These are phyloP conservation scores for Melinopterus prodromus DNA, from an alignment of 2,888 invertebrate genomes.

Conservation along the genomic window DNA sequence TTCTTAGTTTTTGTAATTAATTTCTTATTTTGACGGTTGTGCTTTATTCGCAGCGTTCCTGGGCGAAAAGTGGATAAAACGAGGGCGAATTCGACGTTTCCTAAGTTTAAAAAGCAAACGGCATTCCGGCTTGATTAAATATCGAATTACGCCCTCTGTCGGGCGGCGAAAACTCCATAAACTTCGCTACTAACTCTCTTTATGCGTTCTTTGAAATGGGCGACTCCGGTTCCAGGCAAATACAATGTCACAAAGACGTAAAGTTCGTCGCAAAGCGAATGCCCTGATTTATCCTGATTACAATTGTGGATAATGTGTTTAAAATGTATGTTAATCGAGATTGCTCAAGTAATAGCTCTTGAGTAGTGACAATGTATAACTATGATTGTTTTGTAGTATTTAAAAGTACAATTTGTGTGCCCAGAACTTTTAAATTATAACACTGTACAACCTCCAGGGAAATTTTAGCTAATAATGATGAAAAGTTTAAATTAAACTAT, in stretches of 20 bases:
- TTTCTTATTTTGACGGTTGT: too few relatives aligned
- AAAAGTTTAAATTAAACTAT: too few relatives aligned
- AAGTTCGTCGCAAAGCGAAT: not conserved
- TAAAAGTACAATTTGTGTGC: not conserved
- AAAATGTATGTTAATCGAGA: not conserved
- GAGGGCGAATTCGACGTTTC: not conserved
- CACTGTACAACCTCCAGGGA: too few relatives aligned
- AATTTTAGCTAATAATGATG: too few relatives aligned
- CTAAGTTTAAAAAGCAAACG: not conserved
- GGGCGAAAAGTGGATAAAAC: not conserved
- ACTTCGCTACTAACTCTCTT: not conserved
- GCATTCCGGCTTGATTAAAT: conserved; percentile 4
- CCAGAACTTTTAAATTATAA: too few relatives aligned
- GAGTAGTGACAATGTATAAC: not conserved
- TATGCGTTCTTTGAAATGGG: not conserved
- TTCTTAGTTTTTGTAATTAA: too few relatives aligned
- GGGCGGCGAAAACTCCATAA: not conserved
- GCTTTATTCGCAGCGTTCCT: not conserved
- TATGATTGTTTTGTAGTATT: not conserved
- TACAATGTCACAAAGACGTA: conserved; percentile 4
- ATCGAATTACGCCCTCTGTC: not conserved
- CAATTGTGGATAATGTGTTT: not conserved
- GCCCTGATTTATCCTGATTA: not conserved
- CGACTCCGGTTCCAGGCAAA: not conserved
- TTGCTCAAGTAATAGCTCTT: not conserved